Conservation (phyloP, 2,888 invertebrate species). For the Sarcophaga variegata region DNA sequence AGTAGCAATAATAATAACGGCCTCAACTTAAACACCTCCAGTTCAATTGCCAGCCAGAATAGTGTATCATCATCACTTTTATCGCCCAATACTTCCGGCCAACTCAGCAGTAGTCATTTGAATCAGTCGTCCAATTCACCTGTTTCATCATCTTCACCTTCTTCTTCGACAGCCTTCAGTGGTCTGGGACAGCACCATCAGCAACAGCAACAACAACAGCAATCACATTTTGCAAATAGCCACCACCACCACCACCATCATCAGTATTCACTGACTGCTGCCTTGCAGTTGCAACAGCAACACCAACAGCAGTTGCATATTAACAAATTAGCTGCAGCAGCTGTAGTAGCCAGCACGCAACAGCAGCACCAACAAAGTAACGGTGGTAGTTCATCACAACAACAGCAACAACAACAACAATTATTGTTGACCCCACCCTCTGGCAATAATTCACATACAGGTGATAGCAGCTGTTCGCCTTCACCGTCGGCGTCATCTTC, state of each 20-base stretch:
- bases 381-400: conserved; percentile 70
- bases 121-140: conserved; percentile 80
- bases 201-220: conserved; percentile 73
- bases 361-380: conserved; percentile 60
- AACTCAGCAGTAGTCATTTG: conserved; percentile 74
- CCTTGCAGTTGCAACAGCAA: conserved; percentile 77
- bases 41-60: conserved; percentile 49
- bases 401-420: conserved; percentile 75
- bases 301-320: conserved; percentile 78
- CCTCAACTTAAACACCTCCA: conserved; percentile 51
- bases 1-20: conserved; percentile 66
- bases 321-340: conserved; percentile 79
- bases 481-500: conserved; percentile 77
- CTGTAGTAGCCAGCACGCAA: conserved; percentile 77
- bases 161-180: conserved; percentile 75
- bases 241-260: conserved; percentile 72
- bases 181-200: conserved; percentile 72
- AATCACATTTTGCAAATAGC: conserved; percentile 66
- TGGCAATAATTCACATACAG: conserved; percentile 77
- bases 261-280: conserved; percentile 82
- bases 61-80: conserved; percentile 73
- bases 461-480: conserved; percentile 78
- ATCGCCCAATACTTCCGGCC: conserved; percentile 73
- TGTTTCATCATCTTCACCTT: conserved; percentile 80
- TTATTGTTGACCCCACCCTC: conserved; percentile 78